Conservation (phyloP, 1,140 invertebrate genomes). For the Pentalonia nigronervosa region DNA sequence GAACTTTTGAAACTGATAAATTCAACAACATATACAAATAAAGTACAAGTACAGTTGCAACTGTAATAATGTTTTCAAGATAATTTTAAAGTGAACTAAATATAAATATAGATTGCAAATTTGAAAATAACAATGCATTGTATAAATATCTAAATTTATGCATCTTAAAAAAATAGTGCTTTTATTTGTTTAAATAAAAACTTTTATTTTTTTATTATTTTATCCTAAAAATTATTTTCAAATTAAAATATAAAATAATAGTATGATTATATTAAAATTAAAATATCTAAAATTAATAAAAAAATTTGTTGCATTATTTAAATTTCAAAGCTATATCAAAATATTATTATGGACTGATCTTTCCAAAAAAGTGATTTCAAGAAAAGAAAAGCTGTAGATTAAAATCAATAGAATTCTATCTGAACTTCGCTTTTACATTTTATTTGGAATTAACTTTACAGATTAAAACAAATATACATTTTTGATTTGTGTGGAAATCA, state of each 20-base stretch:
- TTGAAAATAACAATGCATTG: background rate
- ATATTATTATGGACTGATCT: background rate
- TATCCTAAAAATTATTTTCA: background rate
- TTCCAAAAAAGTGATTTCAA: background rate
- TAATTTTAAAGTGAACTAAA: conserved; percentile 10
- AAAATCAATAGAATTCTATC: background rate
- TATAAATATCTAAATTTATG: background rate
- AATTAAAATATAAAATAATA: background rate
- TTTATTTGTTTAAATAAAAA: background rate
- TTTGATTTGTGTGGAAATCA: no score
- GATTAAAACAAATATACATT: background rate
- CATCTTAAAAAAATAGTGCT: no score
- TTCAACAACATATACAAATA: background rate
- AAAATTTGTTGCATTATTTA: background rate
- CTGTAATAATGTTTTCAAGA: background rate
- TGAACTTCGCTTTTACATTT: background rate
- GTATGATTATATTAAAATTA: background rate
- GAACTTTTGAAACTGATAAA: background rate
- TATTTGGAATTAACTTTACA: background rate
- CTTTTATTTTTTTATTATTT: background rate
- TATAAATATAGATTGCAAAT: background rate
- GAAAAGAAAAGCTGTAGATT: background rate
- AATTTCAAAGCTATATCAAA: background rate
- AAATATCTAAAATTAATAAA: background rate
- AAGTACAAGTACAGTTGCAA: background rate